A percentile compares a stretch with the other conserved stretches of the same genome.
Conservation (phyloP, 2,888 invertebrate genomes). For the Troides helena region DNA sequence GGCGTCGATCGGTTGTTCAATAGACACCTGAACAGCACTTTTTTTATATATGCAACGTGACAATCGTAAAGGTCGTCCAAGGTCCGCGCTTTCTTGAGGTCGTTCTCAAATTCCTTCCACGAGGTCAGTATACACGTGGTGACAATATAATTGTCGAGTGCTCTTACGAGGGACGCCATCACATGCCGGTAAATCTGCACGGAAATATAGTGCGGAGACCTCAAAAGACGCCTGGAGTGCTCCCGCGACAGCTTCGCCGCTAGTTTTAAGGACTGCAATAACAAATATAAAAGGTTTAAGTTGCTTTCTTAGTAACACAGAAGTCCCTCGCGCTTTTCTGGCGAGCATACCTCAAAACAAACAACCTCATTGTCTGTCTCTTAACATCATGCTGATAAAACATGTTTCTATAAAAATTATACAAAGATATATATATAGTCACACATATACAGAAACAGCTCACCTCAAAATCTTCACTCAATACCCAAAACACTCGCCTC, state of each 20-base stretch:
- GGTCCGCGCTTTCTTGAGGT: conserved; percentile 82
- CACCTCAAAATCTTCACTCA: conserved; percentile 85
- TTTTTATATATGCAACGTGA: conserved; percentile 87
- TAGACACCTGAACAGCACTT: conserved; percentile 86
- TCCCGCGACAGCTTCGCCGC: conserved; percentile 74
- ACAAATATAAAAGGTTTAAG: not conserved
- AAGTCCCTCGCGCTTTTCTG: no score
- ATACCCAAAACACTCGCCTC: conserved; percentile 86
- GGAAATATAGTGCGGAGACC: conserved; percentile 85
- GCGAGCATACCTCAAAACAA: no score
- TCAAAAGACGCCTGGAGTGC: conserved; percentile 70
- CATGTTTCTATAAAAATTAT: not conserved
- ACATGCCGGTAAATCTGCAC: conserved; percentile 86
- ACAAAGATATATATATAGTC: not conserved
- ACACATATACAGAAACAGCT: not conserved
- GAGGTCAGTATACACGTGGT: conserved; percentile 87
- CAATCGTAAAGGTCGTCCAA: conserved; percentile 86
- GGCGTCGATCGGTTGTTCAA: conserved; percentile 85
- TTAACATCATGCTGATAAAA: no score
- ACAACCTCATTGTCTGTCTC: no score
- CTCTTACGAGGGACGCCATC: conserved; percentile 87
- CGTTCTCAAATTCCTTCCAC: conserved; percentile 87
- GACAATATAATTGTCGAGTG: conserved; percentile 88
- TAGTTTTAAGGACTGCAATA: conserved; percentile 80
- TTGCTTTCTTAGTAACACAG: no score